These are phyloP conservation scores for Octomys mimax DNA, from an alignment of 2,797 vertebrate genomes.

Conservation along the genomic window DNA sequence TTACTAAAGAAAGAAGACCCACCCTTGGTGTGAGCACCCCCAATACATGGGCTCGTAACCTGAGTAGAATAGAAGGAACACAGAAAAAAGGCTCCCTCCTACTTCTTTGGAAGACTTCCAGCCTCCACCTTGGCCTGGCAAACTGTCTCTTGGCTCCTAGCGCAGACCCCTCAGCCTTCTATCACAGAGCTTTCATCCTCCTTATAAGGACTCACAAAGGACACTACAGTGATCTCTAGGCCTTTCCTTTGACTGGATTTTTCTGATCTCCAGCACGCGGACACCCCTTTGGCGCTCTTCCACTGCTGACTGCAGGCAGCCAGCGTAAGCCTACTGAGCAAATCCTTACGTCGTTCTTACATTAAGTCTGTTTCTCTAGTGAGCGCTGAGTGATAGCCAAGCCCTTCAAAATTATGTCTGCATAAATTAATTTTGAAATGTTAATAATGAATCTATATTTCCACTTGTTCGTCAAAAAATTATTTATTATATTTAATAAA, in stretches of 20 bases:
- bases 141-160: background rate
- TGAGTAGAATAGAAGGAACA: background rate
- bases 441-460: slow-evolving; percentile 44
- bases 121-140: background rate
- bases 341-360: background rate
- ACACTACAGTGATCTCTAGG: background rate
- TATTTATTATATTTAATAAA: slow-evolving; percentile 12
- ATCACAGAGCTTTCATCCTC: background rate
- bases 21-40: background rate
- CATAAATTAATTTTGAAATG: slow-evolving; percentile 14
- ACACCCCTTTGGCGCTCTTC: background rate
- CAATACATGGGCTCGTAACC: background rate
- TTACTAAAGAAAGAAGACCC: background rate
- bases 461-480: slow-evolving; percentile 3
- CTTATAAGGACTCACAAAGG: background rate
- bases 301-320: background rate
- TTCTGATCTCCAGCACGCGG: background rate
- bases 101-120: background rate
- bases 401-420: background rate
- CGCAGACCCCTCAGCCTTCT: background rate
- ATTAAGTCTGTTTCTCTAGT: background rate
- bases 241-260: background rate
- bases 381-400: background rate
- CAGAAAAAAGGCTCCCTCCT: background rate
- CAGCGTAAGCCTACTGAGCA: background rate